Evolutionary conservation across 2,797 vertebrate species (phyloP).

Genomic region (Bradypodion ventrale): DNA sequence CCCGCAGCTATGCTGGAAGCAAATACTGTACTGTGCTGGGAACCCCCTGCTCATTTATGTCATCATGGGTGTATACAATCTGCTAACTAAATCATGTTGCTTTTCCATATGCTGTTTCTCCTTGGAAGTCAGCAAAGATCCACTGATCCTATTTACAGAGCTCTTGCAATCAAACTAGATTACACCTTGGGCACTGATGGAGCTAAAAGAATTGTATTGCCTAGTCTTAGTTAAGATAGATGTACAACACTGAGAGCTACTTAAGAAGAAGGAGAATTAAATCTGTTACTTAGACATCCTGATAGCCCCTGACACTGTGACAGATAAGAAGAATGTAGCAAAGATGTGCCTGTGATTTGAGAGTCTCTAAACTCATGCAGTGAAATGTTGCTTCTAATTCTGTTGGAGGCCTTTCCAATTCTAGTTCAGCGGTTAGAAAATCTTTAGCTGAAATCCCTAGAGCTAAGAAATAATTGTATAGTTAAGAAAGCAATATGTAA

Average conservation of each 20-base stretch:
- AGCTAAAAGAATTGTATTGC: conserved; percentile 45
- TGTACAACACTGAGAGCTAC: conserved; percentile 16
- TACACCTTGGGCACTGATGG: conserved; percentile 25
- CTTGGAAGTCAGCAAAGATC: conserved; percentile 30
- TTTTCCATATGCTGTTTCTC: conserved; percentile 40
- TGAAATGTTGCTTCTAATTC: not conserved
- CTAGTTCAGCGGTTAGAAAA: not conserved
- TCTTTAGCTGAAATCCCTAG: not conserved
- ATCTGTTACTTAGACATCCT: not conserved
- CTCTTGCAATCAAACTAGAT: conserved; percentile 35
- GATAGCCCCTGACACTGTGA: not conserved
- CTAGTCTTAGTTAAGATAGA: conserved; percentile 24
- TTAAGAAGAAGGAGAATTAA: conserved; percentile 12
- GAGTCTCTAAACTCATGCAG: not conserved
- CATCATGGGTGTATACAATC: not conserved
- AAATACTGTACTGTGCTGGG: not conserved
- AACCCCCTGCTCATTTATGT: conserved; percentile 27
- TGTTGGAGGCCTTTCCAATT: not conserved
- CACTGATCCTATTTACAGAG: conserved; percentile 23
- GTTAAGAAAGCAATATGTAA: not conserved
- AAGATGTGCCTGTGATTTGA: not conserved
- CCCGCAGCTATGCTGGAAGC: not conserved
- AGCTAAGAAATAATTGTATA: not conserved
- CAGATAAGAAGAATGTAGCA: not conserved
- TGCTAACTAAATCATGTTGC: conserved; percentile 28